Evolutionary conservation across 2,888 invertebrate genomes (phyloP), one percentile per base, ranked within the genome.

Genomic region (Kuschelorhynchus macadamiae): DNA sequence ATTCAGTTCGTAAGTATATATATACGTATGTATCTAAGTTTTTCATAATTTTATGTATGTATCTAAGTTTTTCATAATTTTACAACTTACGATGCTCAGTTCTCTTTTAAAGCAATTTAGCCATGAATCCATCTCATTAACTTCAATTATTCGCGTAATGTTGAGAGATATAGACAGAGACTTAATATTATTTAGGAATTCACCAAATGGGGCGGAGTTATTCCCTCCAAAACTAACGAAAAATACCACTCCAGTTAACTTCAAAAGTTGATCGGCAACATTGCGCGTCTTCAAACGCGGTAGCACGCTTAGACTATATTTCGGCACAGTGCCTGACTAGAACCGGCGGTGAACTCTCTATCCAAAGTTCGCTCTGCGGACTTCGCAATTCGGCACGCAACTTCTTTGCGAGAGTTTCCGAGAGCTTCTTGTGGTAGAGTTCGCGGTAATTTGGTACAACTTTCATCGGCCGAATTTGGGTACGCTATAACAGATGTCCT

Each of bases 291-390:
- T 67, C 50, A 67, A 71, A 67, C 57, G 67, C 67, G 57, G 52
- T 59, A 60, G 71, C 71, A 71, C 71, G 71, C 71, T 67, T 67
- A 59, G 47, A 44, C 44, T 49, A 53, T 55, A 67, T 64, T 67
- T 71, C 61, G 60, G 71, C 71, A 71, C 71, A 71, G 71, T 71
- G 53, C 60, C 67, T 59, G 64, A 52, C 67, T 47, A 60, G 66
- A 59, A 63, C 63, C 63, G 67, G 57, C 60, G 64, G 47, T 12
- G 67, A 67, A 67, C 64, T 67, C 62, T 57, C 39, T 47, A 55
- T 32, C 44, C 50, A 47, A 59, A 63, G 47, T 60, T 55, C 47
- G 49, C 59, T 42, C 49, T 52, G 52, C 20, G 32, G 32, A 67
- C 60, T 42, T 64, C 61, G 67, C 41, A 67, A 67, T 21, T 63